Conservation (phyloP, 2,888 invertebrate species). For the Tiliacea aurago region DNA sequence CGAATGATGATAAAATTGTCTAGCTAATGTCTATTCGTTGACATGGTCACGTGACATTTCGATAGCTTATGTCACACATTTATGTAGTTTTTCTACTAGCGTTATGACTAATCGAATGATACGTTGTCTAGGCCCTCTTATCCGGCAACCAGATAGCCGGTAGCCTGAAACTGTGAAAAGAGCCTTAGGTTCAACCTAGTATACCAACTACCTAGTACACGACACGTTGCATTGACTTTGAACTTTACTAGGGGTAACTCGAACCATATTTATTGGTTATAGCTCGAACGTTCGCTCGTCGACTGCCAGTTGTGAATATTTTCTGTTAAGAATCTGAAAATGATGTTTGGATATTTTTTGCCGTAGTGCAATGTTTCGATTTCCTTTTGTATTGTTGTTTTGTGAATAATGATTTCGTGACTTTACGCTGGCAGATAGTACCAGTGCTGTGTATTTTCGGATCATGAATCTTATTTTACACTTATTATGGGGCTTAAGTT, state of each 20-base stretch:
- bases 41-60: too few relatives aligned
- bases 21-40: too few relatives aligned
- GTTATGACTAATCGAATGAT: too few relatives aligned
- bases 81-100: too few relatives aligned
- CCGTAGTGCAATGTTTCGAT: neutral
- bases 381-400: neutral
- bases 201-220: constrained; percentile 11
- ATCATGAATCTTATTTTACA: neutral
- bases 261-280: constrained; percentile 30
- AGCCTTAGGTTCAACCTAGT: constrained; percentile 21
- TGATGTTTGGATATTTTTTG: neutral
- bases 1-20: too few relatives aligned
- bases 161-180: neutral
- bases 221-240: constrained; percentile 46
- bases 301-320: neutral
- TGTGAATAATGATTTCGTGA: neutral
- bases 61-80: too few relatives aligned
- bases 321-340: neutral
- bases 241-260: constrained; percentile 54
- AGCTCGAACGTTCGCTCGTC: neutral
- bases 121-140: too few relatives aligned
- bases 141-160: neutral
- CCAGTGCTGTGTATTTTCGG: neutral
- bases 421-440: neutral
- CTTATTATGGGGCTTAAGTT: neutral